phyloP scores from a whole-genome alignment of 2,113 vertebrate species.

The Limnothrissa miodon region DNA sequence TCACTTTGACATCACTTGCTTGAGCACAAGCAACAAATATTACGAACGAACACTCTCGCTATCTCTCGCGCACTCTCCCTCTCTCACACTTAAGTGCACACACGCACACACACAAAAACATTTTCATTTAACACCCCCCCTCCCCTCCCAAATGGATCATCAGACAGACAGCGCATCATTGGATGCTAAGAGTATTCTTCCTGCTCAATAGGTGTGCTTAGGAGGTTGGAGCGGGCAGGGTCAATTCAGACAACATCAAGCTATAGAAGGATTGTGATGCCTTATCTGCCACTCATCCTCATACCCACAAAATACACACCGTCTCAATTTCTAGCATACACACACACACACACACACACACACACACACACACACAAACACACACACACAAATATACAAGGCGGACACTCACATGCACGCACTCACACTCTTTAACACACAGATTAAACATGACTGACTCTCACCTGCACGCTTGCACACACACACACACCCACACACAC shows the following conservation, averaged over 20 bases:
- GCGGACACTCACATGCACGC: background rate
- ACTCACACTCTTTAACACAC: background rate
- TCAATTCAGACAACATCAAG: slow-evolving; percentile 21
- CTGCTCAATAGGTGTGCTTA: background rate
- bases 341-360: slow-evolving; percentile 18
- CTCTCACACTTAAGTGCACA: background rate
- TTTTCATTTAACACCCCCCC: background rate
- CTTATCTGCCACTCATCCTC: background rate
- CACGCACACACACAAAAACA: background rate
- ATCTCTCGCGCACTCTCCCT: background rate
- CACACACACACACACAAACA: background rate
- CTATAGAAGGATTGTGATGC: slow-evolving; percentile 29
- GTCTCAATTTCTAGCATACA: background rate
- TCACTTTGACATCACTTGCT: too few relatives aligned
- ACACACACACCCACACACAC: slow-evolving; percentile 58
- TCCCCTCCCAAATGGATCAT: background rate
- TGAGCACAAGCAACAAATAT: too few relatives aligned
- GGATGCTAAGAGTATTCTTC: slow-evolving; percentile 33
- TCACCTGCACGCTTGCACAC: background rate
- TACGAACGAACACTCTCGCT: background rate
- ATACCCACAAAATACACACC: background rate
- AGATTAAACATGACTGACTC: too few relatives aligned
- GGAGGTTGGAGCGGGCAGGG: background rate
- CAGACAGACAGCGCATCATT: slow-evolving; percentile 33
- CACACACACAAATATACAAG: background rate